Evolutionary conservation across 2,797 vertebrate genomes (phyloP).

Genomic region (Dipus sagitta): DNA sequence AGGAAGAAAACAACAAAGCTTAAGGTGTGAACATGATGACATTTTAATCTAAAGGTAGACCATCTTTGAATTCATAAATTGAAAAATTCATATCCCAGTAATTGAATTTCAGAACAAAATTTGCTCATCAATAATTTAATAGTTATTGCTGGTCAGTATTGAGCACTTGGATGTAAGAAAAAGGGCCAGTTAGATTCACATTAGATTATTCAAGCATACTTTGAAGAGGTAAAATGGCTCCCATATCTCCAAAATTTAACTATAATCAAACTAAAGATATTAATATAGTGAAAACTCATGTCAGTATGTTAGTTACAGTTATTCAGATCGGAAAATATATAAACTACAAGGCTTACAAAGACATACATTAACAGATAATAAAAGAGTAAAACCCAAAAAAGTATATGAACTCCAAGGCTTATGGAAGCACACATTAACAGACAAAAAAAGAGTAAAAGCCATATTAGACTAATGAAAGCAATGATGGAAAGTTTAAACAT

Average conservation of each 20-base stretch:
- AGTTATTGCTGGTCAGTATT: background rate
- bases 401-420: background rate
- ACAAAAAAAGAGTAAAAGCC: background rate
- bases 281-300: background rate
- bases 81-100: background rate
- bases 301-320: background rate
- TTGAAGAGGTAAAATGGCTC: slow-evolving; percentile 7
- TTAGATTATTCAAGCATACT: background rate
- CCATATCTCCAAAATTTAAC: slow-evolving; percentile 9
- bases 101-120: background rate
- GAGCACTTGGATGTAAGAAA: background rate
- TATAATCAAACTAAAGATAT: slow-evolving; percentile 7
- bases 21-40: background rate
- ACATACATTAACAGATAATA: background rate
- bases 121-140: slow-evolving; percentile 53
- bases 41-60: slow-evolving; percentile 36
- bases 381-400: background rate
- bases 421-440: background rate
- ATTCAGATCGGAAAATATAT: background rate
- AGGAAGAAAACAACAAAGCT: background rate
- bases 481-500: background rate
- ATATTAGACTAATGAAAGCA: background rate
- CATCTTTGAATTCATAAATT: slow-evolving; percentile 50
- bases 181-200: background rate
- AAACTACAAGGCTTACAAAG: background rate